A percentile compares a stretch with the other conserved stretches of the same genome.
Evolutionary conservation across 2,113 vertebrate genomes (phyloP).

Genomic region (Phaethon lepturus): DNA sequence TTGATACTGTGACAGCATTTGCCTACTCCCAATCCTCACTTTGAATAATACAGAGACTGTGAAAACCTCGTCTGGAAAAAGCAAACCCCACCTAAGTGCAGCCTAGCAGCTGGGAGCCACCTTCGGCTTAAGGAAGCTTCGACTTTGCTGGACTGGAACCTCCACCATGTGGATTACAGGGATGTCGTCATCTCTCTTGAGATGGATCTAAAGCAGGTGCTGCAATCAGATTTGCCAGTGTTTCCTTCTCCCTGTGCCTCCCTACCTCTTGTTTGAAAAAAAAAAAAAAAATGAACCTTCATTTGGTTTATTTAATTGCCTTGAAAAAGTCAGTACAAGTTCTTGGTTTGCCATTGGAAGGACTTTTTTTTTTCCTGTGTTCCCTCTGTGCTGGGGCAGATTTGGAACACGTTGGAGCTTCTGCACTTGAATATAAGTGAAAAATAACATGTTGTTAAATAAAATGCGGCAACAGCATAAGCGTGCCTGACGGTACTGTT

Average conservation of each 20-base stretch:
- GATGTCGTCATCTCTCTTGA: neutral
- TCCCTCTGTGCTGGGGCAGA: neutral
- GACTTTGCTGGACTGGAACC: neutral
- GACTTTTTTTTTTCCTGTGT: neutral
- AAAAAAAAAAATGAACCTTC: neutral
- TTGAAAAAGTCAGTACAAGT: neutral
- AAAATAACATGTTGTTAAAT: neutral
- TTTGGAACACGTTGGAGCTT: neutral
- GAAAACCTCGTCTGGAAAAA: neutral
- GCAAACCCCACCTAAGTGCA: neutral
- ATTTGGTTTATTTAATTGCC: slow-evolving; percentile 5
- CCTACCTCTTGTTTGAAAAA: neutral
- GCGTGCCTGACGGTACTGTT: neutral
- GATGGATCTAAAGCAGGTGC: neutral
- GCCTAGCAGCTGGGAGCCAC: neutral
- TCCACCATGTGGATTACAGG: neutral
- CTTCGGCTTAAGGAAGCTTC: neutral
- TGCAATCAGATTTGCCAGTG: neutral
- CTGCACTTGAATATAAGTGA: neutral
- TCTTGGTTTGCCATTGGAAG: neutral
- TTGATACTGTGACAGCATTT: neutral
- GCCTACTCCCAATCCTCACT: neutral
- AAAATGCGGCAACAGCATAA: neutral
- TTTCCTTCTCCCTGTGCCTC: neutral
- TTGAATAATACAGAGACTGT: neutral